Percentiles rank a stretch among this genome's conserved stretches.
Conservation (phyloP, 2,888 invertebrate species). For the Diloba caeruleocephala region DNA sequence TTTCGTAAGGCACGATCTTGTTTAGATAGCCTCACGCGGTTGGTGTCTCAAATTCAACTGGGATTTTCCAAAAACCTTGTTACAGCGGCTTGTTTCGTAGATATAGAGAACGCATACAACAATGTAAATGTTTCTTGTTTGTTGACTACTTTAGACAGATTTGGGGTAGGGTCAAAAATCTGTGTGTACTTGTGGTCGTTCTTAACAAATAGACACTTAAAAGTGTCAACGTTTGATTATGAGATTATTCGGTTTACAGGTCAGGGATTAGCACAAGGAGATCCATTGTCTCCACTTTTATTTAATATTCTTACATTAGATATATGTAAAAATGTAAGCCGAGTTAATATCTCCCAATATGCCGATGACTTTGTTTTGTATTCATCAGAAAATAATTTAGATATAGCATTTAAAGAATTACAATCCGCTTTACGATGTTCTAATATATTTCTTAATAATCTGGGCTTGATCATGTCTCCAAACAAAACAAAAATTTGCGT, state of each 20-base stretch:
- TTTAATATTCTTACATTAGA: background rate
- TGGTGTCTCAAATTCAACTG: conserved; percentile 4
- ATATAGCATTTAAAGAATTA: background rate
- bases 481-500: background rate
- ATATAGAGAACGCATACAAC: conserved; percentile 3
- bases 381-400: background rate
- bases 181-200: background rate
- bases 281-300: background rate
- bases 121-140: background rate
- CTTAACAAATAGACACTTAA: background rate
- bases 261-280: background rate
- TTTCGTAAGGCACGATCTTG: conserved; percentile 12
- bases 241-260: background rate
- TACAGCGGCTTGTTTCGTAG: conserved; percentile 6
- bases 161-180: background rate
- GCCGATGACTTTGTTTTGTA: background rate
- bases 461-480: background rate
- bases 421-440: background rate
- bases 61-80: background rate
- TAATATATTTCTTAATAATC: background rate
- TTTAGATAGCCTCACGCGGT: conserved; percentile 1
- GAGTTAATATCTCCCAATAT: conserved; percentile 1
- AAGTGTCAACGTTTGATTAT: background rate
- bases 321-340: background rate
- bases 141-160: background rate